A percentile compares a stretch with the other conserved stretches of the same genome.
Conservation (phyloP, 2,113 vertebrate genomes). For the Archocentrus centrarchus region DNA sequence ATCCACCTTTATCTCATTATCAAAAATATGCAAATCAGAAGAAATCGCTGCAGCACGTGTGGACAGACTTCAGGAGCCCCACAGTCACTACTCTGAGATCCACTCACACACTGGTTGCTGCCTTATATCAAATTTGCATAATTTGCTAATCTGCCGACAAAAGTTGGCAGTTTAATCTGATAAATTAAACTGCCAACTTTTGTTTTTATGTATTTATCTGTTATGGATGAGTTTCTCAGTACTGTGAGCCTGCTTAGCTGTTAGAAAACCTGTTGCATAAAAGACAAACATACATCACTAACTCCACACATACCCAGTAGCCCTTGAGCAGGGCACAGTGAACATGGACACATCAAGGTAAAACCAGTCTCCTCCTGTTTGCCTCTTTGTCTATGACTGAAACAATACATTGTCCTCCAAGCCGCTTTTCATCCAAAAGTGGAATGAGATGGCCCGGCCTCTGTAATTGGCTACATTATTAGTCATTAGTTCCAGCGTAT, state of each 20-base stretch:
- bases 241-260: not conserved
- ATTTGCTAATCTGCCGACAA: too few relatives aligned
- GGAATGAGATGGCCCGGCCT: slow-evolving; percentile 43
- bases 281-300: not conserved
- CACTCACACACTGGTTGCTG: too few relatives aligned
- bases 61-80: too few relatives aligned
- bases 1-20: too few relatives aligned
- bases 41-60: too few relatives aligned
- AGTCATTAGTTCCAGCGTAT: slow-evolving; percentile 77
- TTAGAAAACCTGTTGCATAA: not conserved
- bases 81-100: too few relatives aligned
- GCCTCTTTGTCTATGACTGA: slow-evolving; percentile 31
- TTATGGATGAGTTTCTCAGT: not conserved
- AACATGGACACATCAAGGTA: not conserved
- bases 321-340: not conserved
- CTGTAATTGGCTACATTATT: slow-evolving; percentile 71
- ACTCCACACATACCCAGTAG: rapidly evolving
- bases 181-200: too few relatives aligned
- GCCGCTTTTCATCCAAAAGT: slow-evolving; percentile 4
- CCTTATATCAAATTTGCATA: too few relatives aligned
- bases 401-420: slow-evolving; percentile 7
- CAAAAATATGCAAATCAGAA: too few relatives aligned
- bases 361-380: not conserved
- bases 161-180: too few relatives aligned
- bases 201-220: too few relatives aligned